phyloP scores from a whole-genome alignment of 2,113 vertebrate species.

The Chascanopsetta lugubris region DNA sequence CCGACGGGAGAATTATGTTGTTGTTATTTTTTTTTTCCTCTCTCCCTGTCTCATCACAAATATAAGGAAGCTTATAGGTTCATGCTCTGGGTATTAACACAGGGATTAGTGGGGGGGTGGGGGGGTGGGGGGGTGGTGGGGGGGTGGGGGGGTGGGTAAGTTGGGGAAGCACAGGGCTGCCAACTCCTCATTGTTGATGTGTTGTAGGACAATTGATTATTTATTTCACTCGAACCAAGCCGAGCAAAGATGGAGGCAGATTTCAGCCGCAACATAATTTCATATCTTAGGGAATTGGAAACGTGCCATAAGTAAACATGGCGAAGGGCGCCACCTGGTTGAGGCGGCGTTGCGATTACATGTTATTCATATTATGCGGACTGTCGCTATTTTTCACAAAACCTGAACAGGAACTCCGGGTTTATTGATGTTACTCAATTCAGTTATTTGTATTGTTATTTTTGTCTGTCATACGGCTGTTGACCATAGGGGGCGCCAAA shows the following conservation, averaged over 20 bases:
- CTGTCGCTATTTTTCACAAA: too few species aligned
- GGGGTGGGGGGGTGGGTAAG: slow-evolving; percentile 46
- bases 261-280: slow-evolving; percentile 12
- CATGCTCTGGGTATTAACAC: slow-evolving; percentile 71
- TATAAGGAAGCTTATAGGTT: slow-evolving; percentile 73
- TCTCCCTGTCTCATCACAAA: slow-evolving; percentile 23
- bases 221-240: slow-evolving; percentile 33
- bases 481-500: too few species aligned
- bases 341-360: too few species aligned
- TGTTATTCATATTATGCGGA: too few species aligned
- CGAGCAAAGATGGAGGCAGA: slow-evolving; percentile 13
- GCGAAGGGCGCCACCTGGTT: neutral
- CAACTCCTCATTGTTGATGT: slow-evolving; percentile 59
- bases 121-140: slow-evolving; percentile 66
- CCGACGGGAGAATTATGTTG: slow-evolving; percentile 66
- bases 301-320: neutral
- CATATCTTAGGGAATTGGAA: slow-evolving; percentile 1
- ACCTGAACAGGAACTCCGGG: too few species aligned
- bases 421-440: too few species aligned
- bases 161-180: slow-evolving; percentile 39
- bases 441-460: too few species aligned
- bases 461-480: too few species aligned
- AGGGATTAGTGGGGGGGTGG: slow-evolving; percentile 65
- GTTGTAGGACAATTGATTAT: slow-evolving; percentile 51
- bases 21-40: slow-evolving; percentile 45